Conservation (phyloP, 1,140 invertebrate species). For the Drosophila mayri region DNA sequence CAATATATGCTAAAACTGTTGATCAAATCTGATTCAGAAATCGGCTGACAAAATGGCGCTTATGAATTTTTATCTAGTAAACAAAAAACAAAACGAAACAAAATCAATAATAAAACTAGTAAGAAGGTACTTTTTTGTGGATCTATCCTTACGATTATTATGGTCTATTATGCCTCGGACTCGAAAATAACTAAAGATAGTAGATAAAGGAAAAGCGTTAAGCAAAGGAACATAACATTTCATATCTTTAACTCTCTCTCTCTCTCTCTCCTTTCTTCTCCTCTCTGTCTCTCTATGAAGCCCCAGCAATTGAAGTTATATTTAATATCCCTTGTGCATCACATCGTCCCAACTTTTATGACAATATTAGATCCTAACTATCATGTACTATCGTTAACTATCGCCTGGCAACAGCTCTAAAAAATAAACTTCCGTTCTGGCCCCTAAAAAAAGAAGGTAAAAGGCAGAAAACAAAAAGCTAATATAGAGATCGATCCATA, state of each 20-base stretch:
- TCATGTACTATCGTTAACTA: constrained; percentile 53
- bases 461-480: constrained; percentile 15
- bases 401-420: constrained; percentile 44
- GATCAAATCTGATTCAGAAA: constrained; percentile 42
- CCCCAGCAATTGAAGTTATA: constrained; percentile 20
- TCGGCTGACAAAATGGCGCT: constrained; percentile 73
- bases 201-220: constrained; percentile 18
- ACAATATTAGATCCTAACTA: constrained; percentile 81
- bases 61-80: constrained; percentile 68
- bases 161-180: constrained; percentile 39
- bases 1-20: constrained; percentile 39
- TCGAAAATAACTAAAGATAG: constrained; percentile 50
- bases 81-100: constrained; percentile 11
- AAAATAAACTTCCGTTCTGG: constrained; percentile 44
- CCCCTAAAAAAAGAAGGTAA: constrained; percentile 10
- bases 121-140: constrained; percentile 54
- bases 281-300: constrained; percentile 15
- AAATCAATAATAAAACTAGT: constrained; percentile 39
- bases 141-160: constrained; percentile 49
- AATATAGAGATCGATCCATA: constrained; percentile 31
- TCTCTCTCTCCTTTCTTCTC: too few relatives aligned
- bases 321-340: constrained; percentile 25
- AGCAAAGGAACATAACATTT: constrained; percentile 35
- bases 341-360: constrained; percentile 64
- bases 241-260: constrained; percentile 21